Evolutionary conservation across 2,797 vertebrate species (phyloP), one percentile per base, ranked within the genome.

Genomic region (Adelosebastes latens): DNA sequence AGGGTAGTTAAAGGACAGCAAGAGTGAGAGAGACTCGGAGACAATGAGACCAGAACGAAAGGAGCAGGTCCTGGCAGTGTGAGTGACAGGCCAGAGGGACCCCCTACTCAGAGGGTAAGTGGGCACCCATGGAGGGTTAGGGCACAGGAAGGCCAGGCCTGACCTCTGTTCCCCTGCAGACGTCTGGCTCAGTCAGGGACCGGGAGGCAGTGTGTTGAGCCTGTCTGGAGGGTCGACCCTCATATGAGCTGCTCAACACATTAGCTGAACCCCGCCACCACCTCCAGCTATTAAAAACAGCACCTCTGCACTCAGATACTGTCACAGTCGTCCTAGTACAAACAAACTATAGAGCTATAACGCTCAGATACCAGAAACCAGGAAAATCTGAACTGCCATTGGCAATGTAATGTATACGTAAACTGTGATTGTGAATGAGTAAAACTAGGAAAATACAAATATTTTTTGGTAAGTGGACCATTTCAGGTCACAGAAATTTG

Each of bases 61-160:
- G 6, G 68, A 72, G 39, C 64, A 66, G 56, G 62, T 49, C 29
- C 64, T 68, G 59, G 71, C 64, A 79, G 72, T 49, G 75, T 93
- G 90, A 94, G 76, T 93, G 93, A 92, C 93, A 94, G 86, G 84
- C 55, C 20, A 79, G 84, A 60, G 64, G 80, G 91, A 93, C 92
- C 93, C 90, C 94, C 93, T 93, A 87, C 90, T 86, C 87, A 84
- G 87, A 94, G 90, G 90, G 90, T 93, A 95, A 95, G 94, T 94
- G 88, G 92, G 92, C 88, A 94, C 93, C 94, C 79, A 86, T 80
- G 80, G 89, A 91, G 93, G 87, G 91, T 92, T 90, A 94, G 90
- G 86, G 87, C 90, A 94, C 88, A 94, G 92, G 92, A 94, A 94
- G 86, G 88, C 89, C 83, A 90, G 65, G 77, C 77, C 75, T 93